These are phyloP conservation scores for Burhinus bistriatus DNA, from an alignment of 2,113 vertebrate species.

Conservation along the genomic window DNA sequence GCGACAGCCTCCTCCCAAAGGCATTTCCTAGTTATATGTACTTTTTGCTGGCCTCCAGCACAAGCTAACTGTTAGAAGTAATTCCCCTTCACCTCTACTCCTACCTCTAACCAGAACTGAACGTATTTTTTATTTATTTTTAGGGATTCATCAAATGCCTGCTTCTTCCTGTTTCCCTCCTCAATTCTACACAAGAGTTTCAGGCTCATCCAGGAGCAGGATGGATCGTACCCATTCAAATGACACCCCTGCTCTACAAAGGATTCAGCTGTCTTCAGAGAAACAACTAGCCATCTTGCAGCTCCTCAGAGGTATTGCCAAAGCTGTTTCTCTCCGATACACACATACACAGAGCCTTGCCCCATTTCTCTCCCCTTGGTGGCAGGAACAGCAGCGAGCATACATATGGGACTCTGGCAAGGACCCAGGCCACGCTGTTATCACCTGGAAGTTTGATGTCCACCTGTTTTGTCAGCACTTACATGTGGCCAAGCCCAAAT, in stretches of 20 bases:
- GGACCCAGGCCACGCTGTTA: not conserved
- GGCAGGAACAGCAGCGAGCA: not conserved
- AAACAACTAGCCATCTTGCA: not conserved
- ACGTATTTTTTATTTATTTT: not conserved
- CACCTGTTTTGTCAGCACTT: not conserved
- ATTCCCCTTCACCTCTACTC: not conserved
- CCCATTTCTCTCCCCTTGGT: not conserved
- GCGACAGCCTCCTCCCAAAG: not conserved
- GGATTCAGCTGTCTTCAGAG: not conserved
- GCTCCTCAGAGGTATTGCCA: not conserved
- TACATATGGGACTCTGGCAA: not conserved
- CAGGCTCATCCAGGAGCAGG: not conserved
- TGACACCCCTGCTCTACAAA: not conserved
- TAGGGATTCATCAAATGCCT: not conserved
- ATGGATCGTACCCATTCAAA: not conserved
- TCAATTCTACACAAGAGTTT: not conserved
- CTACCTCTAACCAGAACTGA: not conserved
- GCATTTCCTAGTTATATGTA: not conserved
- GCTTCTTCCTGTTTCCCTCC: not conserved
- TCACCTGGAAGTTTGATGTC: not conserved
- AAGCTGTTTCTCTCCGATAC: not conserved
- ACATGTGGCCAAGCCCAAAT: not conserved
- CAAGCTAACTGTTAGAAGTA: not conserved
- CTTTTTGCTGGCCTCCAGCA: not conserved
- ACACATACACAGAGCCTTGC: not conserved